Percentiles rank a stretch among this genome's conserved stretches.
phyloP scores from a whole-genome alignment of 2,797 vertebrate species.

The Phataginus tetradactyla region DNA sequence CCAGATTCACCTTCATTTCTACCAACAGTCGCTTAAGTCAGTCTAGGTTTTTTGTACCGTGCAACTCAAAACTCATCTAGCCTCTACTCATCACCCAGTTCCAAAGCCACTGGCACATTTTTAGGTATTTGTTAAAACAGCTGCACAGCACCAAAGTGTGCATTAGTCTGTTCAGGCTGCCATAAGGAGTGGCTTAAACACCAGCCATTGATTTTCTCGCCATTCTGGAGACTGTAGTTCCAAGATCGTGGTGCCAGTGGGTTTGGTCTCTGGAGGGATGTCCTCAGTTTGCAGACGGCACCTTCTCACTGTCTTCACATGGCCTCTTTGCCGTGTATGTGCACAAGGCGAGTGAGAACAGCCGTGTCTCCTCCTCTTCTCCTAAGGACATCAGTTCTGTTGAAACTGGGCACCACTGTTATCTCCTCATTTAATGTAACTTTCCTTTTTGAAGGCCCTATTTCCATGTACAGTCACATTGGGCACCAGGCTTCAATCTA shows the following conservation, averaged over 20 bases:
- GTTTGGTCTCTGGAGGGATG: not conserved
- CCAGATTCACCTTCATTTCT: not conserved
- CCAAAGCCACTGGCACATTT: not conserved
- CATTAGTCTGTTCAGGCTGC: not conserved
- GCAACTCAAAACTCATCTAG: not conserved
- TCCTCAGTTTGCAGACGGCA: not conserved
- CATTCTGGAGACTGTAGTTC: not conserved
- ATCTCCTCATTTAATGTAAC: not conserved
- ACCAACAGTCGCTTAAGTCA: not conserved
- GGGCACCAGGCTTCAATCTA: not conserved
- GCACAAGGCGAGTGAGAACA: not conserved
- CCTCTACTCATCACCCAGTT: not conserved
- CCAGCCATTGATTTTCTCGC: not conserved
- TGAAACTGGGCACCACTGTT: not conserved
- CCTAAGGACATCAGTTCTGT: not conserved
- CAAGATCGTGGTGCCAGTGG: not conserved
- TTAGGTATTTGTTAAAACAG: not conserved
- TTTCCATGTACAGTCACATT: not conserved
- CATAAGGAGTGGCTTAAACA: not conserved
- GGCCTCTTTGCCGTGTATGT: not conserved
- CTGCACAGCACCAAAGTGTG: not conserved
- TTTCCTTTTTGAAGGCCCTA: not conserved
- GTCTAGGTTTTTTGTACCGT: not conserved
- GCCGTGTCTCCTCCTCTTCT: not conserved
- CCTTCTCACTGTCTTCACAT: not conserved